Conservation (phyloP, 2,888 invertebrate species). For the Hoplodrina blanda region DNA sequence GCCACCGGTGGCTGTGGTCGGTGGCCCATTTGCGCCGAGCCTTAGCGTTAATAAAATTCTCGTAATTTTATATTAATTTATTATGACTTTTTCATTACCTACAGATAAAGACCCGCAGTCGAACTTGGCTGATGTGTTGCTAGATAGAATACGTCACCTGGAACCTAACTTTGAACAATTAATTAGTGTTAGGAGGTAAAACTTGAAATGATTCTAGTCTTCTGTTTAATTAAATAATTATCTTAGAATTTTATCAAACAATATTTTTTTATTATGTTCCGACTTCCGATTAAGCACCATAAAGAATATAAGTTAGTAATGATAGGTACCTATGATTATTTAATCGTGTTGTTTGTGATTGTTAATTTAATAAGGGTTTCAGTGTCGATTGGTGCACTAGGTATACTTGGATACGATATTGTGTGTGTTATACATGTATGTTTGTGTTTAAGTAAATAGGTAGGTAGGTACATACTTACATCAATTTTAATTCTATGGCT, state of each 20-base stretch:
- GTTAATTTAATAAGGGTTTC: constrained; percentile 1
- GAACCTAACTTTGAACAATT: constrained; percentile 51
- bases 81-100: constrained; percentile 4
- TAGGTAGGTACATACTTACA: too few species aligned
- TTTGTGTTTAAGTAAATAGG: background rate
- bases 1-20: too few species aligned
- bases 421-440: background rate
- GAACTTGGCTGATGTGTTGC: constrained; percentile 48
- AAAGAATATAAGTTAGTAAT: background rate
- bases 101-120: constrained; percentile 43
- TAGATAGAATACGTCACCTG: constrained; percentile 45
- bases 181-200: constrained; percentile 32
- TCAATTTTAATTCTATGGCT: background rate
- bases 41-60: too few species aligned
- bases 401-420: background rate
- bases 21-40: too few species aligned
- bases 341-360: constrained; percentile 7
- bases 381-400: background rate
- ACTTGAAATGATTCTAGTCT: background rate
- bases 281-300: background rate
- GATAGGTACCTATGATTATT: background rate
- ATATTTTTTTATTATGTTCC: background rate
- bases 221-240: background rate
- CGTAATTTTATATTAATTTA: too few species aligned
- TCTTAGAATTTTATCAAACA: background rate